Evolutionary conservation across 2,888 invertebrate species (phyloP).

Genomic region (Notocelia uddmanniana): DNA sequence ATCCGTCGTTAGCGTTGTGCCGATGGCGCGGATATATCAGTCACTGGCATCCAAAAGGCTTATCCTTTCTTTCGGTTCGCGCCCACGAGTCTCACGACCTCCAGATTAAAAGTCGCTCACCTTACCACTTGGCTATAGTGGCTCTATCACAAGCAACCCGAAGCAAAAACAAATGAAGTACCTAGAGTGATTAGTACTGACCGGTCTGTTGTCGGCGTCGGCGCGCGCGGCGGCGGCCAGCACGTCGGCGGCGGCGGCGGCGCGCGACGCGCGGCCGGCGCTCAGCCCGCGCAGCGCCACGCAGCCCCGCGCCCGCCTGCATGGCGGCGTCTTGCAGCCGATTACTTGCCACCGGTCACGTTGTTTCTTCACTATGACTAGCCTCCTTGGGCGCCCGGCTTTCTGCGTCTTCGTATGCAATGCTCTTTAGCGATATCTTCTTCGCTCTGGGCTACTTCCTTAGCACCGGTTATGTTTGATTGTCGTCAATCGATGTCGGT

Average conservation of each 20-base stretch:
- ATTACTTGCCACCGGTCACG: not conserved
- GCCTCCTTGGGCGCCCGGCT: too few species aligned
- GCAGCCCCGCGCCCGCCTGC: constrained; percentile 22
- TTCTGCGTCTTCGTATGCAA: not conserved
- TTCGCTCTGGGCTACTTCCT: not conserved
- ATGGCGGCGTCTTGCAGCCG: not conserved
- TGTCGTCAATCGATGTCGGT: not conserved
- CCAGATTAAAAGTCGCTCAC: too few species aligned
- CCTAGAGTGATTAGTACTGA: not conserved
- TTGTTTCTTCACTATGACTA: too few species aligned
- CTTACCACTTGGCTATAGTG: too few species aligned
- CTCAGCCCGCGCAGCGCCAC: constrained; percentile 64
- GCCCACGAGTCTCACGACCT: too few species aligned
- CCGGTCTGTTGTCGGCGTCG: constrained; percentile 32
- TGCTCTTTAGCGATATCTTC: not conserved
- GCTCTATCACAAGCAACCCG: too few species aligned
- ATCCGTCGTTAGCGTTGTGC: too few species aligned
- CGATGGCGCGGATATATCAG: too few species aligned
- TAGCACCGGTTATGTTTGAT: not conserved
- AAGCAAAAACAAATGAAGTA: not conserved
- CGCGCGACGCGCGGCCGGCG: constrained; percentile 60
- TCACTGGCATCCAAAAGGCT: too few species aligned
- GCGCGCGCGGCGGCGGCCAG: constrained; percentile 43
- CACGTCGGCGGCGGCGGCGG: constrained; percentile 58
- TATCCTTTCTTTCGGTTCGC: too few species aligned